A percentile compares a stretch with the other conserved stretches of the same genome.
These are phyloP conservation scores for Balaenoptera acutorostrata DNA, from an alignment of 2,113 vertebrate species.

Conservation along the genomic window DNA sequence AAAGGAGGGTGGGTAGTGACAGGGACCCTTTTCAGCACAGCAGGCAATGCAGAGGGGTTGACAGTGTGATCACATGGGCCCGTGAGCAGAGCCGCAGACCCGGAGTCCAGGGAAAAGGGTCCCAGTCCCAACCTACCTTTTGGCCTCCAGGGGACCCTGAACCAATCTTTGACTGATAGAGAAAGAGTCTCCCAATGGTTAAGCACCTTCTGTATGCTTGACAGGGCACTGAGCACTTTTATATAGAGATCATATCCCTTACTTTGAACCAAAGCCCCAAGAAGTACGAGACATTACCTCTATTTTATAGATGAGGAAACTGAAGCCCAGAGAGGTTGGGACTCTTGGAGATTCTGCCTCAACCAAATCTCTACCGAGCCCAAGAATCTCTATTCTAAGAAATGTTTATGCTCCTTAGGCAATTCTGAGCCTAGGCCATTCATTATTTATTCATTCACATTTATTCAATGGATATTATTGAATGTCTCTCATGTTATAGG, in stretches of 20 bases:
- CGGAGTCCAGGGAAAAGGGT: not conserved
- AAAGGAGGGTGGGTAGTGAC: not conserved
- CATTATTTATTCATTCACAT: slow-evolving; percentile 9
- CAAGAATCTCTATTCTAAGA: not conserved
- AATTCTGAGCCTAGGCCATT: not conserved
- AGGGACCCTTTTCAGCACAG: not conserved
- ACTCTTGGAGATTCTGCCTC: not conserved
- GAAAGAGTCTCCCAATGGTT: not conserved
- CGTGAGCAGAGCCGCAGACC: not conserved
- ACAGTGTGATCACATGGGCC: not conserved
- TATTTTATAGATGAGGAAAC: not conserved
- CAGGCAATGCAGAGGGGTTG: not conserved
- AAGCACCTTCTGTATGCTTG: not conserved
- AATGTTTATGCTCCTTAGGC: not conserved
- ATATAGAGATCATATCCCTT: not conserved
- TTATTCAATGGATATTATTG: not conserved
- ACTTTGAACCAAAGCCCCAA: not conserved
- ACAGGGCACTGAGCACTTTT: not conserved
- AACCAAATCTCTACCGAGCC: not conserved
- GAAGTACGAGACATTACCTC: not conserved
- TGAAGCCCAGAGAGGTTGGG: not conserved
- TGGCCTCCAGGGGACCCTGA: not conserved
- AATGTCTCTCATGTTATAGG: not conserved
- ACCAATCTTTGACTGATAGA: not conserved
- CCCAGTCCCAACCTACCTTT: not conserved